phyloP scores from a whole-genome alignment of 37 sponge, comb jelly and placozoan species.

The Tethya wilhelma region DNA sequence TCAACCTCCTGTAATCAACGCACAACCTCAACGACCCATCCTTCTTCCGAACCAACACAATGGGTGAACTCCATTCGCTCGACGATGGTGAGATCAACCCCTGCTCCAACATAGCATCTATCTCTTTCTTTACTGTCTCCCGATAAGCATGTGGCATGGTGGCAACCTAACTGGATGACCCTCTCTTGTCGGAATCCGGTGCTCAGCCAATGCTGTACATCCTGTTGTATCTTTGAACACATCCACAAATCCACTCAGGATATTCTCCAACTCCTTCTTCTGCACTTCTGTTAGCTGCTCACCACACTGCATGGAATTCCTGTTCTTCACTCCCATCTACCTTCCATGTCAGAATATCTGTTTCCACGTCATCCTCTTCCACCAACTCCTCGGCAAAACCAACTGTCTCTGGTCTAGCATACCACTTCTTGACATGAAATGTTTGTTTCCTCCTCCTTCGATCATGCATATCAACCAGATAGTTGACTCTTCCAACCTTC shows the following conservation, averaged over 20 bases:
- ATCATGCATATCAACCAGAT: not conserved
- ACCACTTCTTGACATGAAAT: not conserved
- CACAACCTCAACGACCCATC: too few species aligned
- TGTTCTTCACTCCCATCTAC: too few species aligned
- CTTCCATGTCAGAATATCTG: too few species aligned
- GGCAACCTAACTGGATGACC: conserved; percentile 11
- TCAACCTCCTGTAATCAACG: too few species aligned
- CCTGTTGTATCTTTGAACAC: not conserved
- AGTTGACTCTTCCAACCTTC: not conserved
- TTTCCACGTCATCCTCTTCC: too few species aligned
- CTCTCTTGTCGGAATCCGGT: not conserved
- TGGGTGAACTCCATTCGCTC: conserved; percentile 62
- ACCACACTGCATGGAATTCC: not conserved
- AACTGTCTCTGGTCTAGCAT: not conserved
- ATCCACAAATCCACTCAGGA: not conserved
- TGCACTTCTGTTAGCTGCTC: not conserved
- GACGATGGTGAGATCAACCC: conserved; percentile 35
- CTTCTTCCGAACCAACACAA: too few species aligned
- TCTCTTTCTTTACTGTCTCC: conserved; percentile 27
- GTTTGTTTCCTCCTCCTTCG: not conserved
- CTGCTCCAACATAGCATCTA: conserved; percentile 28
- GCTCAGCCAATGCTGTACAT: not conserved
- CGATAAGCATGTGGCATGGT: conserved; percentile 26
- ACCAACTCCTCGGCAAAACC: too few species aligned
- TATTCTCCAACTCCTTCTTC: not conserved